phyloP scores from a whole-genome alignment of 1,140 invertebrate species.

The Orussus abietinus region DNA sequence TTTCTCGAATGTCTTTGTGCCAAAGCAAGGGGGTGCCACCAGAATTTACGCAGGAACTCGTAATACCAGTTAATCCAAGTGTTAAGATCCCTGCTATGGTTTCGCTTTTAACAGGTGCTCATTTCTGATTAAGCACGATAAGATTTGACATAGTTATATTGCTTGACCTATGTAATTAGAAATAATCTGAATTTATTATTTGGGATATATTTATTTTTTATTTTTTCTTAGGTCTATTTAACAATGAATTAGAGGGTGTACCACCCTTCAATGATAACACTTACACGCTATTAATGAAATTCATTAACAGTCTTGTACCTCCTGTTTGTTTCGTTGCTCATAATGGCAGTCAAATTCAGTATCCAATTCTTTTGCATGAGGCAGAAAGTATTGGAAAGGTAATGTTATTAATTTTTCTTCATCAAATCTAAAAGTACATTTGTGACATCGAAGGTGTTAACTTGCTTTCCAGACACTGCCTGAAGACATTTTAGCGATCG shows the following conservation, averaged over 20 bases:
- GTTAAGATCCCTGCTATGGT: slow-evolving; percentile 49
- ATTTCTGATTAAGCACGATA: slow-evolving; percentile 5
- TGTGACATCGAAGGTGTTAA: not conserved
- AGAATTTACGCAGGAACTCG: slow-evolving; percentile 60
- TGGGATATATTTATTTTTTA: slow-evolving; percentile 22
- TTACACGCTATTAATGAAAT: slow-evolving; percentile 57
- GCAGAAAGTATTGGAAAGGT: slow-evolving; percentile 49
- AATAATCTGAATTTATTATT: slow-evolving; percentile 9
- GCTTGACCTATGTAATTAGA: slow-evolving; percentile 7
- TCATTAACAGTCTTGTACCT: slow-evolving; percentile 60
- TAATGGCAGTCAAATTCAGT: slow-evolving; percentile 77
- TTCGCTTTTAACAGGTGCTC: slow-evolving; percentile 54
- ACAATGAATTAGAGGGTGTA: slow-evolving; percentile 60
- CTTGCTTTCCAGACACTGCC: slow-evolving; percentile 36
- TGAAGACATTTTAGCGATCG: slow-evolving; percentile 55
- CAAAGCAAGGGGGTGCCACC: slow-evolving; percentile 41
- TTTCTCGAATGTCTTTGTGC: slow-evolving; percentile 31
- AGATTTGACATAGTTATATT: slow-evolving; percentile 6
- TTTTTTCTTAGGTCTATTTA: slow-evolving; percentile 69
- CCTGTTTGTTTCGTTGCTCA: slow-evolving; percentile 76
- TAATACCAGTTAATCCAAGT: slow-evolving; percentile 60
- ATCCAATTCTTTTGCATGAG: slow-evolving; percentile 66
- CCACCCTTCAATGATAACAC: slow-evolving; percentile 57
- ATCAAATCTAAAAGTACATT: not conserved
- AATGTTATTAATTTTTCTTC: slow-evolving; percentile 8